Base-by-base conservation (phyloP, 2,888 invertebrate genomes). In the Nineta flava region DNA sequence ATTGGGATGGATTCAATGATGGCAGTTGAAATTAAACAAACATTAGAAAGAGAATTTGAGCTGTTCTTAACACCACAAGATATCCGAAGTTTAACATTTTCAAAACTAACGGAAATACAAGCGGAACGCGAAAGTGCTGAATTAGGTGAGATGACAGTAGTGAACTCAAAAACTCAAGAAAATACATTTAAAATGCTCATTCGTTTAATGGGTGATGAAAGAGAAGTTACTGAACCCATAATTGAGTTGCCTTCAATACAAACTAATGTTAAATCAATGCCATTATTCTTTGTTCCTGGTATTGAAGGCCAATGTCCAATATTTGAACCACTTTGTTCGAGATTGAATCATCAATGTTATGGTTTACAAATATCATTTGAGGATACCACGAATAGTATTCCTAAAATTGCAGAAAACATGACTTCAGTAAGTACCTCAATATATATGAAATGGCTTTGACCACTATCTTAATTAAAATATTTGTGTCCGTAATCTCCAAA, bases 1-100 rank as follows among this genome's bases (percentile, higher is more conserved):
- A 71, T 97, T 54, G 96, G 96, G 32, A 87, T 97, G 81, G 95
- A 97, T 69, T 95, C 95, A 2, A 81, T 96, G 73, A 95, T 93
- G 91, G 91, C 88, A 0, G 90, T 94, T 0, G 95, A 97, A 68
- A 91, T 97, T 56, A 94, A 94, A 58, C 93, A 94, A 67, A 84
- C 85, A 0, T 66, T 94, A 2, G 93, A 94, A 64, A 73, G 90
- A 58, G 88, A 92, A 62, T 93, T 84, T 62, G 92, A 94, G 61
- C 70, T 95, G 49, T 81, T 83, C 62, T 70, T 96, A 3, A 81
- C 88, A 0, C 83, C 91, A 6, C 85, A 88, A 61, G 92, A 94
- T 57, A 82, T 94, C 51, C 75, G 92, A 47, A 76, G 77, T 1
- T 67, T 93, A 38, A 92, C 87, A 0, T 82, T 92, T 56, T 76